Evolutionary conservation across 2,888 invertebrate genomes (phyloP), one percentile per base, ranked within the genome.

Genomic region (Halictus quadricinctus): DNA sequence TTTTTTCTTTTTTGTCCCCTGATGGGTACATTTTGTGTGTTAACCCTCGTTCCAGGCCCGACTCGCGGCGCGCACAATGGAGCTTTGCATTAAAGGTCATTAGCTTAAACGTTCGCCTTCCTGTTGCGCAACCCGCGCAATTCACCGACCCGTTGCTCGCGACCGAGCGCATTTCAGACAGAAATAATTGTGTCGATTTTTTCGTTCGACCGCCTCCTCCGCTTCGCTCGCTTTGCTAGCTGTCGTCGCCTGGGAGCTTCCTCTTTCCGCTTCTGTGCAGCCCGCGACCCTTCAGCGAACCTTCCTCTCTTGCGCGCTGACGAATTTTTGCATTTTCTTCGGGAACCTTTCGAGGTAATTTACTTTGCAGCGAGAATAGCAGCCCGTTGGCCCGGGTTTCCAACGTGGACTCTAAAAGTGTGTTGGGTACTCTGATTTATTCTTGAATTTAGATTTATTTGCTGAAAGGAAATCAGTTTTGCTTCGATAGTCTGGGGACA

Each of bases 101-200:
- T 91, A 92, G 89, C 91, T 91, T 90, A 90, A 92, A 90, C 88
- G 90, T 90, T 89, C 87, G 89, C 83, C 90, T 91, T 91, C 92
- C 91, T 90, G 90, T 91, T 92, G 90, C 90, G 87, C 88, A 91
- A 91, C 86, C 85, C 86, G 86, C 83, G 81, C 89, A 85, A 90
- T 90, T 90, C 87, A 87, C 75, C 89, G 83, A 80, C 83, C 83
- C 83, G 85, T 80, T 88, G 77, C 84, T 83, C 87, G 81, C 84
- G 76, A 84, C 48, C 72, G 58, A 72, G 70, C 69, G 79, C 70
- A 74, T 80, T 85, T 82, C 83, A 86, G 73, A 60, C 60, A 64
- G 83, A 79, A 86, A 88, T 89, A 89, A 84, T 88, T 84, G 83
- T 75, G 64, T 80, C 80, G 83, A 88, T 85, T 87, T 89, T 76